Evolutionary conservation across 2,888 invertebrate species (phyloP), one percentile per base, ranked within the genome.

Genomic region (Lutraria lutraria): DNA sequence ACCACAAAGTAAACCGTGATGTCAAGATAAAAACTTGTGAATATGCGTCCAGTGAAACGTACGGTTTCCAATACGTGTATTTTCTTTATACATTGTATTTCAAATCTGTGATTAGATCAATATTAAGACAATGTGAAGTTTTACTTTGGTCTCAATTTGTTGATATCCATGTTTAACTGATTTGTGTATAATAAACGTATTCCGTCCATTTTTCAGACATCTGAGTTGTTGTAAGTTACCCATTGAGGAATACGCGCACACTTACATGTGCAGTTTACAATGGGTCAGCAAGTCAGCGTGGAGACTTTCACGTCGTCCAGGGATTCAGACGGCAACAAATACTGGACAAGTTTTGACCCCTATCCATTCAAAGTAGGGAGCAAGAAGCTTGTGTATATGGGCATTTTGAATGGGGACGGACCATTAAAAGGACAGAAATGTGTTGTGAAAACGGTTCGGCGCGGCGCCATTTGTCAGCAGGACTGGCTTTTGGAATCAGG

Each of bases 321-420:
- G 19, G 93, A 93, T 21, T 79, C 86, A 15, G 83, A 90, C 83
- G 92, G 92, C 0, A 82, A 90, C 79, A 89, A 91, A 76, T 94
- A 94, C 86, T 93, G 93, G 93, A 85, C 92, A 10, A 94, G 94
- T 60, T 94, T 94, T 89, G 94, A 94, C 81, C 94, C 94, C 0
- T 94, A 93, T 85, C 94, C 94, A 15, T 91, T 92, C 86, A 92
- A 92, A 81, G 92, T 92, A 0, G 94, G 94, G 19, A 86, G 89
- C 21, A 90, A 90, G 34, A 94, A 94, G 76, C 90, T 94, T 13
- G 91, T 93, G 13, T 95, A 94, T 79, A 89, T 93, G 81, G 95
- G 95, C 1, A 91, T 93, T 52, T 88, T 95, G 15, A 95, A 95
- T 76, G 94, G 95, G 1, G 86, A 89, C 10, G 95, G 95, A 0